Percentiles rank a stretch among this genome's conserved stretches.
Conservation (phyloP, 2,113 vertebrate genomes). For the Tyto alba region DNA sequence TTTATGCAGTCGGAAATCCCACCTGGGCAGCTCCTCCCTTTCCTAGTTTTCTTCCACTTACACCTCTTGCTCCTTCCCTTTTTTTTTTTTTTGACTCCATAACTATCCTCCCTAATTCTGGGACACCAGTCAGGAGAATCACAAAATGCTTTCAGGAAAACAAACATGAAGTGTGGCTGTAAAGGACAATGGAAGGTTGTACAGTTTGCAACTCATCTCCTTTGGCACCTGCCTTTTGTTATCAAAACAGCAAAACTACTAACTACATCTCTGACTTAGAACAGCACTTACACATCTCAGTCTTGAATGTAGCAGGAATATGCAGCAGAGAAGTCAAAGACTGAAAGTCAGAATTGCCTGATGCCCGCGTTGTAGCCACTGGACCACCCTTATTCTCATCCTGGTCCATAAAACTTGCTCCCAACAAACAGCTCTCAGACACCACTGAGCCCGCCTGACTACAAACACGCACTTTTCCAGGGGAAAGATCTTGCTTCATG, state of each 20-base stretch:
- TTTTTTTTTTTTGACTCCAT: not conserved
- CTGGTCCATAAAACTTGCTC: not conserved
- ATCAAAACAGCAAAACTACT: not conserved
- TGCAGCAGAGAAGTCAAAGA: not conserved
- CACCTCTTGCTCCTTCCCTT: not conserved
- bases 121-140: not conserved
- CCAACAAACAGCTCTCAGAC: not conserved
- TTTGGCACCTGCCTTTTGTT: not conserved
- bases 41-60: not conserved
- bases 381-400: not conserved
- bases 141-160: not conserved
- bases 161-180: not conserved
- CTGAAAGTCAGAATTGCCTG: not conserved
- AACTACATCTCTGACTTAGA: not conserved
- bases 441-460: fast-evolving
- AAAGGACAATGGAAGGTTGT: fast-evolving
- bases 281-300: not conserved
- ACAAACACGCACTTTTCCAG: not conserved
- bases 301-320: not conserved
- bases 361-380: fast-evolving
- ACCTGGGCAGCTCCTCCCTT: not conserved
- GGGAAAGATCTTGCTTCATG: not conserved
- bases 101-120: not conserved
- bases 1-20: not conserved
- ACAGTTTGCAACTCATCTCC: not conserved